Percentiles rank a stretch among this genome's conserved stretches.
These are phyloP conservation scores for Lanius ludovicianus DNA, from an alignment of 2,113 vertebrate species.

Conservation along the genomic window DNA sequence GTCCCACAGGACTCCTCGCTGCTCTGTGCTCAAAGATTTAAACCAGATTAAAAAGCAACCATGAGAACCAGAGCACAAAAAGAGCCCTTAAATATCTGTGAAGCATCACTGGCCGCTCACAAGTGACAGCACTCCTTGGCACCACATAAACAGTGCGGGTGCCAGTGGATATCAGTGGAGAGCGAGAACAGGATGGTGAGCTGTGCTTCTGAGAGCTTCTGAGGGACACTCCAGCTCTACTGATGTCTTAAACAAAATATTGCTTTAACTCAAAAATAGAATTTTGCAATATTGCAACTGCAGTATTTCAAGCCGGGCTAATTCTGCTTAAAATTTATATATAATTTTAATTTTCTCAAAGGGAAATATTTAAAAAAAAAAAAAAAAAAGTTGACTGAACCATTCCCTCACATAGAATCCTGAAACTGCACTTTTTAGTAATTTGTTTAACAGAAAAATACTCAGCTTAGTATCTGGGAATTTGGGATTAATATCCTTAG, in stretches of 20 bases:
- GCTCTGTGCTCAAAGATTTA: neutral
- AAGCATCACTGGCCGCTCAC: neutral
- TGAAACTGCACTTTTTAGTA: neutral
- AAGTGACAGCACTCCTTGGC: neutral
- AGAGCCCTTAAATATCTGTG: neutral
- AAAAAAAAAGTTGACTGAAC: neutral
- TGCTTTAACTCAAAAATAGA: neutral
- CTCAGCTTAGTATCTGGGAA: neutral
- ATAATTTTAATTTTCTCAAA: neutral
- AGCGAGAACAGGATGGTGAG: neutral
- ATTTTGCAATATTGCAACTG: neutral
- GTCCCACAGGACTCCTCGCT: neutral
- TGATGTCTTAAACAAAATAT: neutral
- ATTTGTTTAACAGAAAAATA: neutral
- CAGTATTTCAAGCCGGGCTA: neutral
- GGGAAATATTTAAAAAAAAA: neutral
- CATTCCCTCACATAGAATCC: neutral
- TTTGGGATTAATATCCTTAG: neutral
- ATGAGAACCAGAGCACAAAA: neutral
- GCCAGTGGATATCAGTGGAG: neutral
- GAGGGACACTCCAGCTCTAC: neutral
- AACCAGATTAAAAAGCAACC: constrained; percentile 1
- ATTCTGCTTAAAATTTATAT: neutral
- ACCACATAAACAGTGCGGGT: rapidly evolving
- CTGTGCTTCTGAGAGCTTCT: neutral